Evolutionary conservation across 2,888 invertebrate genomes (phyloP), one percentile per base, ranked within the genome.

Genomic region (Drosophila emarginata): DNA sequence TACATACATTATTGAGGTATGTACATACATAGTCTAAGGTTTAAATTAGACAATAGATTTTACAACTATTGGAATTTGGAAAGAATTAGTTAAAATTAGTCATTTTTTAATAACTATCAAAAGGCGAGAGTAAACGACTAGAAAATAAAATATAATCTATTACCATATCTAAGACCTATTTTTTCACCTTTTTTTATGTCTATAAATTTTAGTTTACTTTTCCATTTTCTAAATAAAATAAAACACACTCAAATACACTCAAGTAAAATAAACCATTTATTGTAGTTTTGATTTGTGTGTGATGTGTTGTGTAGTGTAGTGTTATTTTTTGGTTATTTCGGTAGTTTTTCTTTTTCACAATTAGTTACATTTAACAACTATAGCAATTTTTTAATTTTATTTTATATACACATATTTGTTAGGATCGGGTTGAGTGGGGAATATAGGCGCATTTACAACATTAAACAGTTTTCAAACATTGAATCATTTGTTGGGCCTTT

Each of bases 201-300:
- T 12, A 36, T 40, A 2, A 23, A 56, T 21, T 18, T 4, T 12
- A 3, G 18, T 11, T 18, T 3, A 2, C 7, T 45, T 45, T 45
- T 4, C 39, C 14, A 37, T 18, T 6, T 32, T 12, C 53, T 54
- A 15, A 4, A 4, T 6, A 2, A 21, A 67, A 50, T 6, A 32
- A 59, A 15, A 12, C 36, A 32, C 37, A n/a, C 23, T 5, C 9
- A 45, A 51, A 72, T 87, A 81, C 82, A 85, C 78, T 71, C 79
- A 81, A 77, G 72, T 81, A 87, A 45, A 87, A 77, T 81, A 77
- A 61, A 66, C 56, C 61, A 67, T 82, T 81, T 87, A 87, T 87
- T 87, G 57, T 58, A 59, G 53, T 52, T 63, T 57, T 61, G 63
- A 11, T 57, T 71, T 45, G 56, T 67, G 12, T 45, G 64, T 67